These are phyloP conservation scores for Acanthisitta chloris DNA, from an alignment of 2,113 vertebrate genomes.

Conservation along the genomic window DNA sequence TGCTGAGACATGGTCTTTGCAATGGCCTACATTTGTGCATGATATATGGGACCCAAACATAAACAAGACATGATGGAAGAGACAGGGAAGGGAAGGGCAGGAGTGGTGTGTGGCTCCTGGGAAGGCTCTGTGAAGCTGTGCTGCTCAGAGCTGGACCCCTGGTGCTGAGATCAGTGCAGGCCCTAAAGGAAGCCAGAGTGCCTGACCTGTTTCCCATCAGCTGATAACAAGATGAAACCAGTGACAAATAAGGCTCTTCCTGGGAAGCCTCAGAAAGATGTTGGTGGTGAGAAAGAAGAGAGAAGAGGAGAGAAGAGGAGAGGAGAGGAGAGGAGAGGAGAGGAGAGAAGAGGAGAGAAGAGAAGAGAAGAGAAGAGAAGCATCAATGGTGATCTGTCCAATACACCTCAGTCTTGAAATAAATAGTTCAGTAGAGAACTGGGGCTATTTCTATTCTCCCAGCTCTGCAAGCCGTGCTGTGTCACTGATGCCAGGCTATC, in stretches of 20 bases:
- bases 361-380: background rate
- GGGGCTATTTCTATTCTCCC: background rate
- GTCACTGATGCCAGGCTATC: background rate
- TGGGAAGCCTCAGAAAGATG: background rate
- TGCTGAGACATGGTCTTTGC: background rate
- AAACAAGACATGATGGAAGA: background rate
- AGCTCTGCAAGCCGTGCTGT: background rate
- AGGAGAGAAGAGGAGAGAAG: background rate
- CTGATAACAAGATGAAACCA: background rate
- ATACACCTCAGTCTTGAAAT: background rate
- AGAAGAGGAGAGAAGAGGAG: background rate
- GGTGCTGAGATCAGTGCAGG: background rate
- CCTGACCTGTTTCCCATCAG: background rate
- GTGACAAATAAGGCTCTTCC: background rate
- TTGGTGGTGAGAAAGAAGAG: background rate
- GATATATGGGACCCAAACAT: background rate
- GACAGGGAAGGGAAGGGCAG: background rate
- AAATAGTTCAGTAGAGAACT: background rate
- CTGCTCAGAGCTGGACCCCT: rapidly evolving
- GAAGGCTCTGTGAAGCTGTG: background rate
- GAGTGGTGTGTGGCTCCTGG: background rate
- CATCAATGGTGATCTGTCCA: background rate
- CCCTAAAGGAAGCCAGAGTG: background rate
- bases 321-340: no score
- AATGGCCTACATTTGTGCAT: background rate